Conservation (phyloP, 1,140 invertebrate genomes). For the Euborellia annulipes region DNA sequence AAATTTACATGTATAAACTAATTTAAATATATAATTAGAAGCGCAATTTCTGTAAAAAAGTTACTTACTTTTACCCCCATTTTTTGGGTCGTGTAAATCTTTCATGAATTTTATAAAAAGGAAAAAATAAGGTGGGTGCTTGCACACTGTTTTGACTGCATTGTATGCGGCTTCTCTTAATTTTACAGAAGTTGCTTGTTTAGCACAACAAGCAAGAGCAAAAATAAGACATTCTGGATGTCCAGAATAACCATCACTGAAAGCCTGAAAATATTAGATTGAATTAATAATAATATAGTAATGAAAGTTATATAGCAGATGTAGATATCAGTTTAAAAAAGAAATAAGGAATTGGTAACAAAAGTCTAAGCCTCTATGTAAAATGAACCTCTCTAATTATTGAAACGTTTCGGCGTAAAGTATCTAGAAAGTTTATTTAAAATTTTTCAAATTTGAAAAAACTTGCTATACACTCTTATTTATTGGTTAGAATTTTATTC, state of each 20-base stretch:
- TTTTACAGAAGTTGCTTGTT: conserved; percentile 26
- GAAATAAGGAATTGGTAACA: too few species aligned
- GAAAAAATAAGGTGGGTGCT: conserved; percentile 38
- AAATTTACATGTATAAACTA: too few species aligned
- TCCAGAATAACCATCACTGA: conserved; percentile 32
- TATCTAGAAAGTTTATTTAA: too few species aligned
- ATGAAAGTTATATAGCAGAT: conserved; percentile 15
- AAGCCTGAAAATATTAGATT: conserved; percentile 25
- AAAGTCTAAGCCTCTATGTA: too few species aligned
- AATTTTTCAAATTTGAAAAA: too few species aligned
- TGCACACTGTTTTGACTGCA: conserved; percentile 32
- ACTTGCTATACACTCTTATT: too few species aligned
- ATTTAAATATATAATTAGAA: too few species aligned
- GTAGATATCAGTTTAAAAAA: too few species aligned
- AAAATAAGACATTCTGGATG: conserved; percentile 37
- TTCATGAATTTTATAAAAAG: conserved; percentile 39
- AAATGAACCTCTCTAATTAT: too few species aligned
- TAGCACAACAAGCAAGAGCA: conserved; percentile 37
- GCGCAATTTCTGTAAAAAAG: too few species aligned
- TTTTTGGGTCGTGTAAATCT: conserved; percentile 28
- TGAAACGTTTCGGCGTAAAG: too few species aligned
- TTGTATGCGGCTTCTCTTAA: conserved; percentile 32
- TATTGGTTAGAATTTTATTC: too few species aligned
- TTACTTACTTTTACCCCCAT: conserved; percentile 1
- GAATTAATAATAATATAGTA: conserved; percentile 4